Evolutionary conservation across 2,113 vertebrate genomes (phyloP), one percentile per base, ranked within the genome.

Genomic region (Plotosus lineatus): DNA sequence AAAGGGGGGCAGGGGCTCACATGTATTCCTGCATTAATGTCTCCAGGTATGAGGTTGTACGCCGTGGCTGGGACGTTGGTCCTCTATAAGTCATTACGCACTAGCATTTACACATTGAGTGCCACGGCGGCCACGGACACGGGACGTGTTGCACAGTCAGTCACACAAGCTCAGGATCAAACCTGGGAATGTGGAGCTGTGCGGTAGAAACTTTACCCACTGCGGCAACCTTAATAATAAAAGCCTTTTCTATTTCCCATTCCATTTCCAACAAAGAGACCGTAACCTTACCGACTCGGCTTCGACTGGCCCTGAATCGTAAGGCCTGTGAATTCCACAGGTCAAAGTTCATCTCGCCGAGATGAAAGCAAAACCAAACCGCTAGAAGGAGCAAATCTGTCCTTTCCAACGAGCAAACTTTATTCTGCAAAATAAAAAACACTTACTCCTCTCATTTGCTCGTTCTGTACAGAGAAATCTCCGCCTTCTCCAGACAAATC

Each of bases 231-330:
- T 28, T 71, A 69, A 46, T 46, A 71, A 48, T 71, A 17, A 69
- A n/a, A 5, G 12, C 5, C 23, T n/a, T 23, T 15, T 63, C 15
- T 36, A 38, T 65, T 21, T n/a, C 38, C 21, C 21, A 17, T 51
- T 19, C 15, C 21, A 38, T 65, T 65, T 10, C 38, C 38, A 42
- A 68, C 63, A 68, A 42, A 68, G 63, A 68, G 63, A 66, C 63
- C 63, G n/a, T 38, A n/a, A 21, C 42, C 63, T 23, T n/a, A 38
- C 38, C 63, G 10, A 68, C 63, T 42, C 6, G 63, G 0, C 2
- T 68, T 23, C 21, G 12, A 42, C 3, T n/a, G 63, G 66, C 66
- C 28, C 19, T 17, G 11, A 46, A 48, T 10, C n/a, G 21, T 10
- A 8, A 68, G 23, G 42, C 38, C 42, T 68, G 6, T n/a, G 40